Evolutionary conservation across 2,888 invertebrate genomes (phyloP).

Genomic region (Drosophila macrospina): DNA sequence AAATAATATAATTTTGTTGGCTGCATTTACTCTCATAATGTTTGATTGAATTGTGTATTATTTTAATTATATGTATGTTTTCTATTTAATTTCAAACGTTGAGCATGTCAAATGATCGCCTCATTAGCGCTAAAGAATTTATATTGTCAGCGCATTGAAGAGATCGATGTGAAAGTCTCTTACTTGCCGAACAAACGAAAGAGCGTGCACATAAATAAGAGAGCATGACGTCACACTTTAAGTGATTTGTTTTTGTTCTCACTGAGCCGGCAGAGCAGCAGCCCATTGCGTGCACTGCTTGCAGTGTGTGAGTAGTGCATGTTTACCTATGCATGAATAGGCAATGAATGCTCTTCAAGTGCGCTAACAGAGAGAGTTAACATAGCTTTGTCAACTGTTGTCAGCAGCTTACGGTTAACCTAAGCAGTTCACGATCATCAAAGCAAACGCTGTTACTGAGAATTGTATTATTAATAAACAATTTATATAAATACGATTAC

Average conservation of each 20-base stretch:
- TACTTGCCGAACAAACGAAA: background rate
- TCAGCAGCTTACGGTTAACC: too few relatives aligned
- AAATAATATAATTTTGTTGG: too few relatives aligned
- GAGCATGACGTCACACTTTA: conserved; percentile 6
- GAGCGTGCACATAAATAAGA: background rate
- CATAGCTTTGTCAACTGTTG: background rate
- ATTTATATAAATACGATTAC: too few relatives aligned
- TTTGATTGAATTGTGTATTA: too few relatives aligned
- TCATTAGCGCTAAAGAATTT: conserved; percentile 7
- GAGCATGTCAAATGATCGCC: conserved; percentile 17
- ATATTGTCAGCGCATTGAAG: background rate
- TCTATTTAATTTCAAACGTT: conserved; percentile 3
- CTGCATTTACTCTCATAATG: too few relatives aligned
- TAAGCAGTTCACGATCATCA: too few relatives aligned
- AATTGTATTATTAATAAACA: too few relatives aligned
- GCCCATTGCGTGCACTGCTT: background rate
- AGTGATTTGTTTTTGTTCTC: background rate
- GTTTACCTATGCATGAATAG: background rate
- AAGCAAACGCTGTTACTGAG: too few relatives aligned
- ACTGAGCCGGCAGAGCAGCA: too few relatives aligned
- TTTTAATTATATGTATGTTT: background rate
- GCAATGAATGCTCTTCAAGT: background rate
- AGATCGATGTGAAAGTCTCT: conserved; percentile 4
- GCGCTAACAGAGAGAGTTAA: conserved; percentile 1
- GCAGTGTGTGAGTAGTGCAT: background rate